phyloP scores from a whole-genome alignment of 2,888 invertebrate species.

The Glyphotaelius pellucidus region DNA sequence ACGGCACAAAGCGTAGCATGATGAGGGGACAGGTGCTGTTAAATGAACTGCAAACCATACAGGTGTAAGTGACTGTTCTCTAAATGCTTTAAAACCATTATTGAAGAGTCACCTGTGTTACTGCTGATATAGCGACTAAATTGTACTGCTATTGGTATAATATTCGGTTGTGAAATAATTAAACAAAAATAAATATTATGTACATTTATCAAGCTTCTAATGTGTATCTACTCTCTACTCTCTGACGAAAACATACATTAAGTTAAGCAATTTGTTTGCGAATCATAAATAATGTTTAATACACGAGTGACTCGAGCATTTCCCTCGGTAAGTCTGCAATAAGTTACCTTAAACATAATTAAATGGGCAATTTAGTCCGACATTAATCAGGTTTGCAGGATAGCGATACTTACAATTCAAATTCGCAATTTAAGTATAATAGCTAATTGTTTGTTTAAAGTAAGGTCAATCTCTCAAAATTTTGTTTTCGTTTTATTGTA shows the following conservation, averaged over 20 bases:
- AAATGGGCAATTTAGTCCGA: neutral
- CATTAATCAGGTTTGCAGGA: conserved; percentile 9
- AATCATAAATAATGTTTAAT: neutral
- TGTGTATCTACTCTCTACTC: neutral
- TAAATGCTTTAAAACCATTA: too few species aligned
- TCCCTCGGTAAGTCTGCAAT: neutral
- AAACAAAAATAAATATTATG: neutral
- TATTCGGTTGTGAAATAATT: too few species aligned
- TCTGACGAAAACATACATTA: neutral
- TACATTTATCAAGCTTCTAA: neutral
- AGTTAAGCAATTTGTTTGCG: neutral
- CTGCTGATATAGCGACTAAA: too few species aligned
- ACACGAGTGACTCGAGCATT: neutral
- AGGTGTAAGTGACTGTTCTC: too few species aligned
- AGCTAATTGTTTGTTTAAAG: neutral
- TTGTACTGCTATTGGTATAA: too few species aligned
- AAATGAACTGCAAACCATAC: too few species aligned
- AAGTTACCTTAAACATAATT: conserved; percentile 7
- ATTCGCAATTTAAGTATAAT: neutral
- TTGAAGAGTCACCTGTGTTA: too few species aligned
- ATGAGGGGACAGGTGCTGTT: too few species aligned
- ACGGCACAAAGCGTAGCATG: too few species aligned
- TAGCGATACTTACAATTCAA: too few species aligned
- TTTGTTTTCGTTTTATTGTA: too few species aligned
- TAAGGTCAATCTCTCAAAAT: neutral